Evolutionary conservation across 2,888 invertebrate genomes (phyloP), one percentile per base, ranked within the genome.

Genomic region (Unio delphinus): DNA sequence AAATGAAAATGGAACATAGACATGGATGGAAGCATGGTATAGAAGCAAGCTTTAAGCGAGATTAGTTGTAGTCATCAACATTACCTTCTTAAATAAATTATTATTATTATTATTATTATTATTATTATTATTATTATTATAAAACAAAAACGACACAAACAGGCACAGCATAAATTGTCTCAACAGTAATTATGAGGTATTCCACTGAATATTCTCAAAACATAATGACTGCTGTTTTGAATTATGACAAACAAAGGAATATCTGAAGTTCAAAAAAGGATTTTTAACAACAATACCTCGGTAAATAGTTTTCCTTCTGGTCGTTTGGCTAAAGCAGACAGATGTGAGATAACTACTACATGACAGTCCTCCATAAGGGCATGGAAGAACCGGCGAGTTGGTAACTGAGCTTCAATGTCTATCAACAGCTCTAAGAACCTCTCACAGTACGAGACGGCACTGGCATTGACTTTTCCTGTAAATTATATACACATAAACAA

Each of bases 331-430:
- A 99, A 92, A 68, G 94, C 92, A 3, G 96, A 95, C 79, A 98
- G 92, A 83, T 95, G 94, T 86, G 97, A 96, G 65, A 95, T 93
- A 17, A 97, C 96, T 62, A 99, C 95, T 57, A 99, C 91, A 89
- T 99, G 98, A 75, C 95, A 94, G 90, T 98, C 97, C 88, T 99
- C 98, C 90, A 99, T 92, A 1, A 99, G 94, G 0, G 96, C 95
- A 90, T 99, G 98, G 91, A 99, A 97, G 91, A 98, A 99, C 64
- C 99, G 93, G 57, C 99, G 93, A 0, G 99, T 99, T 0, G 98
- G 98, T 84, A 99, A 91, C 77, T 98, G 91, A 0, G 98, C 97
- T 88, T 99, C 98, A 81, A 99, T 91, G 90, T 99, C 99, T 69
- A 98, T 97, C 90, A 99, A 92, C 77, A 99, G 92, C 91, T 99